These are phyloP conservation scores for Ectropis grisescens DNA, from an alignment of 1,140 invertebrate species.

Conservation along the genomic window DNA sequence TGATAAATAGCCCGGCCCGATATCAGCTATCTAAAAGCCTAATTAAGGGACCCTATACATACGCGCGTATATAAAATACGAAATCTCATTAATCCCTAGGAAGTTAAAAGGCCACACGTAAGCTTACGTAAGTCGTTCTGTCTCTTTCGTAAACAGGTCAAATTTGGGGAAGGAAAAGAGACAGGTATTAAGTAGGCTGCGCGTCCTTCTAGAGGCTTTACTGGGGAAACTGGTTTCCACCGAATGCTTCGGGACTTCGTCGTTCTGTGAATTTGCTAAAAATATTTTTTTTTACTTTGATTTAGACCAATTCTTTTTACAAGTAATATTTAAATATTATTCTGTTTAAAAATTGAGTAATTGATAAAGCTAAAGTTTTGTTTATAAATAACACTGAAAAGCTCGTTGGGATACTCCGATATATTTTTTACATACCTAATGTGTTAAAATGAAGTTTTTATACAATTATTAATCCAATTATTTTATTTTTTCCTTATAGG, in stretches of 20 bases:
- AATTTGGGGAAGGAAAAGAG: conserved; percentile 27
- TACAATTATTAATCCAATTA: too few relatives aligned
- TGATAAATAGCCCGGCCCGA: conserved; percentile 5
- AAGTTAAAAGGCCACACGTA: conserved; percentile 14
- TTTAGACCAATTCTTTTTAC: conserved; percentile 4
- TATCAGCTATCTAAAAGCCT: conserved; percentile 12
- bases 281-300: too few relatives aligned
- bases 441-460: not conserved
- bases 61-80: conserved; percentile 11
- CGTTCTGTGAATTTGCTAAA: too few relatives aligned
- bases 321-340: conserved; percentile 1
- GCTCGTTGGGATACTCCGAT: not conserved
- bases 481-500: too few relatives aligned
- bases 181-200: conserved; percentile 34
- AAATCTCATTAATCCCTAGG: conserved; percentile 18
- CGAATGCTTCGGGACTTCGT: conserved; percentile 52
- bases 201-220: conserved; percentile 50
- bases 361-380: not conserved
- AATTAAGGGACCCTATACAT: conserved; percentile 12
- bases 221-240: conserved; percentile 44
- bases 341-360: not conserved
- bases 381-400: not conserved
- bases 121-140: conserved; percentile 15
- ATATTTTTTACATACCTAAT: not conserved
- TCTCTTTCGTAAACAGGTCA: conserved; percentile 23